phyloP scores from a whole-genome alignment of 2,888 invertebrate species.

The Nomada hirtipes region DNA sequence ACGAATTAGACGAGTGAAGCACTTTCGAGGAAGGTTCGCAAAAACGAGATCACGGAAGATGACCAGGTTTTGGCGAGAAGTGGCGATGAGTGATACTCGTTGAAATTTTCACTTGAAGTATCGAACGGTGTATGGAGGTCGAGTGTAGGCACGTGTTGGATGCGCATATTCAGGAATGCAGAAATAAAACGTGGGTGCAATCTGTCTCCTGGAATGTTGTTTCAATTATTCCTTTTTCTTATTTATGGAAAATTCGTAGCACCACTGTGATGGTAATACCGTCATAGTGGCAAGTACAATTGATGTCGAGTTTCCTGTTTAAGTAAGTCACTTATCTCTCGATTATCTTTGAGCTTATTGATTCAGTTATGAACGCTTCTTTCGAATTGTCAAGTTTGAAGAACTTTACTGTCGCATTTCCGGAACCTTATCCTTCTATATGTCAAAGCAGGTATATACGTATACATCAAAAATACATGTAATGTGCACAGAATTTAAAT shows the following conservation, averaged over 20 bases:
- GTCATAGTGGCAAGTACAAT: too few relatives aligned
- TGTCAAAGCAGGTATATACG: neutral
- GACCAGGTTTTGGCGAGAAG: slow-evolving; percentile 7
- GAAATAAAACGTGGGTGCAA: slow-evolving; percentile 11
- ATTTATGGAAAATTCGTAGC: neutral
- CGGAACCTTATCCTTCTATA: neutral
- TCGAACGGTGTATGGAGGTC: slow-evolving; percentile 75
- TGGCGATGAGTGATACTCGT: slow-evolving; percentile 9
- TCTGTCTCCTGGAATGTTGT: slow-evolving; percentile 35
- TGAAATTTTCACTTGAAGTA: slow-evolving; percentile 59
- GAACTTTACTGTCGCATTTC: neutral
- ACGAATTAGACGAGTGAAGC: neutral
- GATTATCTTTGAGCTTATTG: too few relatives aligned
- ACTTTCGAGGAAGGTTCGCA: neutral
- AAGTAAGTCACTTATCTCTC: neutral
- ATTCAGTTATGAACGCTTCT: neutral
- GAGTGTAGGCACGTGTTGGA: slow-evolving; percentile 64
- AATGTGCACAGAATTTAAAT: too few relatives aligned
- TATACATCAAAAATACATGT: too few relatives aligned
- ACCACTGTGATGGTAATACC: too few relatives aligned
- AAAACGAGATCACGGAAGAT: neutral
- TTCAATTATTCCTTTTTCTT: neutral
- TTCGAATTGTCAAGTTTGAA: neutral
- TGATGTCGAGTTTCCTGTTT: neutral
- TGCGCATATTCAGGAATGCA: slow-evolving; percentile 29